These are phyloP conservation scores for Cerceris rybyensis DNA, from an alignment of 2,888 invertebrate genomes.

Conservation along the genomic window DNA sequence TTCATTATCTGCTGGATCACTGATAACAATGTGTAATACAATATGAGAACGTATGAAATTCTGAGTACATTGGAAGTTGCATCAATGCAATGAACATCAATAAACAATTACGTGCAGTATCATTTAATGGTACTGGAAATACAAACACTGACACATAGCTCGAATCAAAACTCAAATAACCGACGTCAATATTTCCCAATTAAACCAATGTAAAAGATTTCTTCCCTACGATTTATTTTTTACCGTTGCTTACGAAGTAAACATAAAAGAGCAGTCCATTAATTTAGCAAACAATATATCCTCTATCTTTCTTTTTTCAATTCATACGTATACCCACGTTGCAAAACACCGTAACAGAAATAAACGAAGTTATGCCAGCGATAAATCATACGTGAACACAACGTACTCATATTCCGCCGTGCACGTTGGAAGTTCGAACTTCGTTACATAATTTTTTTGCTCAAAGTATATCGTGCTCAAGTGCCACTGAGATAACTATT, in stretches of 20 bases:
- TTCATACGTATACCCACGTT: background rate
- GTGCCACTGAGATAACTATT: slow-evolving; percentile 30
- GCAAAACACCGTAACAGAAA: background rate
- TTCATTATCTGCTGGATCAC: background rate
- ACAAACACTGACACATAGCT: background rate
- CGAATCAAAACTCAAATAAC: background rate
- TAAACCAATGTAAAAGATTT: slow-evolving; percentile 1
- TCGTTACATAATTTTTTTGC: slow-evolving; percentile 49
- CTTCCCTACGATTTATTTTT: background rate
- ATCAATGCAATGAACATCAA: background rate
- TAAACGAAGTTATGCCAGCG: slow-evolving; percentile 1
- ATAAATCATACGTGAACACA: background rate
- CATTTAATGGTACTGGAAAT: background rate
- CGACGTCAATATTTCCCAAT: background rate
- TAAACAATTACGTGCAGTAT: background rate
- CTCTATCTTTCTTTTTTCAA: slow-evolving; percentile 1
- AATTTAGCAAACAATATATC: background rate
- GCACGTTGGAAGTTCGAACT: slow-evolving; percentile 27
- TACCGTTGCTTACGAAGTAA: background rate
- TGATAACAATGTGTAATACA: background rate
- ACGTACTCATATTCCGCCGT: slow-evolving; percentile 2
- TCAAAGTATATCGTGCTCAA: slow-evolving; percentile 28
- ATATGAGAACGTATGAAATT: background rate
- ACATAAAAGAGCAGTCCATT: too few relatives aligned
- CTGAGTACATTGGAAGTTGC: background rate